A percentile compares a stretch with the other conserved stretches of the same genome.
These are phyloP conservation scores for Amazona finschi DNA, from an alignment of 2,797 vertebrate genomes.

Conservation along the genomic window DNA sequence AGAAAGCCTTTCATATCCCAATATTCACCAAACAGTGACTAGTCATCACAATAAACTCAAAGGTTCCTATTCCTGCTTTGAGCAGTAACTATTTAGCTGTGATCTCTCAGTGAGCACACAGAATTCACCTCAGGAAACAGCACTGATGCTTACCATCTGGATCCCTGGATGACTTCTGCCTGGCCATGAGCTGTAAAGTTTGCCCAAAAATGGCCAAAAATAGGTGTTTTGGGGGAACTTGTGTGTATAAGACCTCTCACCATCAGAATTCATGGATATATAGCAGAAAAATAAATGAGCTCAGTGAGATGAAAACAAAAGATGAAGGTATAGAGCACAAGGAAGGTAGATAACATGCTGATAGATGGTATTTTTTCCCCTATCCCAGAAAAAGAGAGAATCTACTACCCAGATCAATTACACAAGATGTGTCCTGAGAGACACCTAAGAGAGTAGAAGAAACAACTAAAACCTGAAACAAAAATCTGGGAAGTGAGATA, in stretches of 20 bases:
- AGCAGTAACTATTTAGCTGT: background rate
- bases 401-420: background rate
- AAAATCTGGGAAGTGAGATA: background rate
- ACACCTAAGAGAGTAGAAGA: background rate
- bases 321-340: background rate
- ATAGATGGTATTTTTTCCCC: background rate
- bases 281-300: background rate
- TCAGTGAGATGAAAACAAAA: background rate
- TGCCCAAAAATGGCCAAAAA: background rate
- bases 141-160: background rate
- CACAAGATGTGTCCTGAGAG: background rate
- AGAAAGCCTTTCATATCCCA: background rate
- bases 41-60: background rate
- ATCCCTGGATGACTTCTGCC: background rate
- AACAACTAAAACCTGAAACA: background rate
- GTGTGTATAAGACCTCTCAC: background rate
- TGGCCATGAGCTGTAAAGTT: background rate
- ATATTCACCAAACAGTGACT: background rate
- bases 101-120: background rate
- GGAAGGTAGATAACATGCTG: background rate
- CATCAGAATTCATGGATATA: background rate
- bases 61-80: background rate
- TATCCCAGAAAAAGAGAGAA: background rate
- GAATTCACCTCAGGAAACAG: background rate
- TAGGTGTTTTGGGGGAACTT: background rate